Conservation (phyloP, 2,888 invertebrate genomes). For the Coelopa pilipes region DNA sequence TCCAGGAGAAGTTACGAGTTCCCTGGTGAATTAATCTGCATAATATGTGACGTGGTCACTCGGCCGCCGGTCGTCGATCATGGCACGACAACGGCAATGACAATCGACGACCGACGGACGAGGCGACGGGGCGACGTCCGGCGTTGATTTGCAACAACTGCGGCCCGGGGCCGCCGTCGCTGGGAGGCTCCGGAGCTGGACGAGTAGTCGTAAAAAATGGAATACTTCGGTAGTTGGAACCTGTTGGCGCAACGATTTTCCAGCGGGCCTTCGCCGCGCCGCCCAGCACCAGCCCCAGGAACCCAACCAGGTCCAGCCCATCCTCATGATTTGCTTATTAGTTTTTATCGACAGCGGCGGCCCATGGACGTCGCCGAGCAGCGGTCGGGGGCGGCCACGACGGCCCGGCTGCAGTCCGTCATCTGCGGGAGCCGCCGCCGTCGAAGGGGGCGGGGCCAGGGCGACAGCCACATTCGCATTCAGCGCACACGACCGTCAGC, state of each 20-base stretch:
- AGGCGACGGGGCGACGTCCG: background rate
- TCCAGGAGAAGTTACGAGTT: slow-evolving; percentile 27
- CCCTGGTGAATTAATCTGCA: slow-evolving; percentile 33
- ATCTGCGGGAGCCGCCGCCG: background rate
- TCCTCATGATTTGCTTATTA: slow-evolving; percentile 23
- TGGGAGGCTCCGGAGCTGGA: too few species aligned
- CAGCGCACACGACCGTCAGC: background rate
- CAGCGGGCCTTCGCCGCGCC: too few species aligned
- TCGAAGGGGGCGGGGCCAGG: background rate
- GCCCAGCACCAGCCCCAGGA: too few species aligned
- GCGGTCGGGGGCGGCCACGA: background rate
- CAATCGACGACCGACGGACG: background rate
- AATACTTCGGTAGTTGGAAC: too few species aligned
- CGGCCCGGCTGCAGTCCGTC: slow-evolving; percentile 8
- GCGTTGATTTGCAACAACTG: slow-evolving; percentile 29
- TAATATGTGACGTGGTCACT: slow-evolving; percentile 4
- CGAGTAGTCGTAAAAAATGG: too few species aligned
- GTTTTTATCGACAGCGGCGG: slow-evolving; percentile 28
- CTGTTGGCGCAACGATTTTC: too few species aligned
- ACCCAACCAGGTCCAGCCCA: too few species aligned
- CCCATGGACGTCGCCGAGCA: slow-evolving; percentile 25
- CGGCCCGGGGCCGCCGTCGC: background rate
- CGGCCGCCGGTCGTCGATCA: too few species aligned
- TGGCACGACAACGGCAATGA: background rate
- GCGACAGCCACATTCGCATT: background rate